Evolutionary conservation across 2,113 vertebrate species (phyloP), one percentile per base, ranked within the genome.

Genomic region (Channa argus): DNA sequence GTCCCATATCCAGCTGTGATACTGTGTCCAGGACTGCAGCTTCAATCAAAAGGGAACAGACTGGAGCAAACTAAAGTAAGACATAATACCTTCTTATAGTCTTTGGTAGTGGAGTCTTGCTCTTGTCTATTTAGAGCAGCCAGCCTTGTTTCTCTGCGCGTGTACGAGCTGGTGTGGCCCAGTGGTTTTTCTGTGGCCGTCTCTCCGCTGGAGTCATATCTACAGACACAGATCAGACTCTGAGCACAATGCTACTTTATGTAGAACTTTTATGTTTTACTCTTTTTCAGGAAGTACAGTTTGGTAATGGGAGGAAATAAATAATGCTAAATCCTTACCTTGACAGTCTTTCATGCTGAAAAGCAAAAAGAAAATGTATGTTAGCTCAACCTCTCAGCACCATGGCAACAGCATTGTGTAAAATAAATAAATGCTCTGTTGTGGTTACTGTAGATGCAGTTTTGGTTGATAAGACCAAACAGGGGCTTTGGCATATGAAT

Each of bases 61-160:
- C 5, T 47, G 63, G 7, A 43, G 63, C 44, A 39, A 62, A 68
- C 15, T 13, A 5, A 63, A 45, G 44, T 24, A 9, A 39, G 39
- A 55, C 47, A 66, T 55, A 5, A 46, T 85, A 98, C 97, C 90
- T 95, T 98, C 90, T 95, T 98, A 4, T 96, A 99, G 92, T 98
- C 96, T 85, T 94, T 96, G 88, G 88, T 87, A 12, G 84, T 74
- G 47, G 83, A 71, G 66, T 96, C 96, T 37, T 97, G 96, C 15
- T 93, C 92, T 45, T 81, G 83, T 71, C 47, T 77, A 34, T 71
- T 90, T 56, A 96, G 91, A 13, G 94, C 92, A 2, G 95, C 93
- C 12, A 98, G 89, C 13, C 97, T 95, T 59, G 94, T 95, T 88
- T 98, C 97, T 46, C 96, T 89, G 4, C 96, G 94, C 1, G 93